phyloP scores from a whole-genome alignment of 2,888 invertebrate species.

The Drosophila merina region DNA sequence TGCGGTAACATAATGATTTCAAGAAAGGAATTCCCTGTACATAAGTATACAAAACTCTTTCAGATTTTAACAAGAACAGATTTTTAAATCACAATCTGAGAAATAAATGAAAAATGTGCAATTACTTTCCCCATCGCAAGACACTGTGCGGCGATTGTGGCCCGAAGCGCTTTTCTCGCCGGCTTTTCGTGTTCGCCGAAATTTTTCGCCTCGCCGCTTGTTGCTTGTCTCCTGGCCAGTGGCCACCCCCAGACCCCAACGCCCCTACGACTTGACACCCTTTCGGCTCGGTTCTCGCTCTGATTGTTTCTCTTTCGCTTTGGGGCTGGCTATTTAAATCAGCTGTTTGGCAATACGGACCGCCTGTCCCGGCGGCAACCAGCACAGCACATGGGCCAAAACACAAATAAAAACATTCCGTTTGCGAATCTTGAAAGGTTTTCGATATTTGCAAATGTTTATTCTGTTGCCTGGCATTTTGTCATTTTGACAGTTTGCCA shows the following conservation, averaged over 20 bases:
- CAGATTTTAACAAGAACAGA: no score
- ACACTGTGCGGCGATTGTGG: constrained; percentile 41
- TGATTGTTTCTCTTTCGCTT: constrained; percentile 23
- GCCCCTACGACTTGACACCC: constrained; percentile 4
- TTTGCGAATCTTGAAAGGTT: constrained; percentile 51
- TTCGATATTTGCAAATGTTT: constrained; percentile 48
- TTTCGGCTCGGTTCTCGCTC: constrained; percentile 25
- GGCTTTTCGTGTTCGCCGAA: constrained; percentile 31
- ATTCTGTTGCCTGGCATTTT: constrained; percentile 10
- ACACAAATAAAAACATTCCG: constrained; percentile 39
- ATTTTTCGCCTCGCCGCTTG: constrained; percentile 58
- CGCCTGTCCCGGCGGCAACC: constrained; percentile 15
- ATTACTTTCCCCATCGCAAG: neutral
- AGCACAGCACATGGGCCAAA: constrained; percentile 6
- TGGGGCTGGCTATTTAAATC: constrained; percentile 52
- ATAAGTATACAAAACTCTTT: no score
- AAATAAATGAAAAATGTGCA: no score
- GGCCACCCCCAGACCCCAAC: constrained; percentile 7
- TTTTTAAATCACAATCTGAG: no score
- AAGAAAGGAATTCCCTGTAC: no score
- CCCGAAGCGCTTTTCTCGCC: constrained; percentile 41
- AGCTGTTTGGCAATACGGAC: constrained; percentile 56
- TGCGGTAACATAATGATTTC: no score
- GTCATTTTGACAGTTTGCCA: constrained; percentile 57
- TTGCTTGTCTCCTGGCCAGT: constrained; percentile 52